A percentile compares a stretch with the other conserved stretches of the same genome.
These are phyloP conservation scores for Romanomermis culicivorax DNA, from an alignment of 2,888 invertebrate species.

Conservation along the genomic window DNA sequence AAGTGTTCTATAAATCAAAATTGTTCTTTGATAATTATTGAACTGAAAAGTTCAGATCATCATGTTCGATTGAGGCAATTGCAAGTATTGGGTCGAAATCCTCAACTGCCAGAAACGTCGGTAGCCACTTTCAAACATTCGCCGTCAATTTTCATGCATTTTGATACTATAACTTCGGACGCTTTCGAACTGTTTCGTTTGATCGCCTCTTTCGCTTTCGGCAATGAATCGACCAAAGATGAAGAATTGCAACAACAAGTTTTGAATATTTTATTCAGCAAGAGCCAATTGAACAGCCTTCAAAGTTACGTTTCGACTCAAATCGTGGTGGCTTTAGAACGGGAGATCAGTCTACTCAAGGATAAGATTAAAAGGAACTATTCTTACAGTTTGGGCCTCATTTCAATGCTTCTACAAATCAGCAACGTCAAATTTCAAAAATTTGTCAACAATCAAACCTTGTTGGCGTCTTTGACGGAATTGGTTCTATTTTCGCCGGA, in stretches of 20 bases:
- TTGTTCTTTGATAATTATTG: conserved; percentile 42
- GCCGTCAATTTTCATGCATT: conserved; percentile 31
- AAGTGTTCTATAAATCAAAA: conserved; percentile 38
- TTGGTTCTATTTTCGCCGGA: conserved; percentile 23
- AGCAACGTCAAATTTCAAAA: conserved; percentile 11
- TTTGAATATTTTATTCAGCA: conserved; percentile 22
- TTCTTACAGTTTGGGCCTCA: conserved; percentile 24
- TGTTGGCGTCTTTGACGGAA: conserved; percentile 21
- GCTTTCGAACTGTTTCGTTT: conserved; percentile 49
- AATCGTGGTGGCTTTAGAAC: conserved; percentile 20
- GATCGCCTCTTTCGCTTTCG: conserved; percentile 46
- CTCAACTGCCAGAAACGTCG: background rate
- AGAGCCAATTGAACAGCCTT: conserved; percentile 24
- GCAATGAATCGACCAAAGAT: conserved; percentile 19
- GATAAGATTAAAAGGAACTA: conserved; percentile 20
- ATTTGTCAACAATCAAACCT: conserved; percentile 11
- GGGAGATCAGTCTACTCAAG: conserved; percentile 1
- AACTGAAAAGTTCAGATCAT: conserved; percentile 73
- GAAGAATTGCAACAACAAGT: conserved; percentile 19
- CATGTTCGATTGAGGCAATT: conserved; percentile 65
- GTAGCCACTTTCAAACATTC: conserved; percentile 15
- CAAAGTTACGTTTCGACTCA: conserved; percentile 25
- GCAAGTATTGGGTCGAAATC: conserved; percentile 27
- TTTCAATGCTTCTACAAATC: conserved; percentile 21
- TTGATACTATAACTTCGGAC: conserved; percentile 31